These are phyloP conservation scores for Tolypeutes matacus DNA, from an alignment of 2,797 vertebrate genomes.

Conservation along the genomic window DNA sequence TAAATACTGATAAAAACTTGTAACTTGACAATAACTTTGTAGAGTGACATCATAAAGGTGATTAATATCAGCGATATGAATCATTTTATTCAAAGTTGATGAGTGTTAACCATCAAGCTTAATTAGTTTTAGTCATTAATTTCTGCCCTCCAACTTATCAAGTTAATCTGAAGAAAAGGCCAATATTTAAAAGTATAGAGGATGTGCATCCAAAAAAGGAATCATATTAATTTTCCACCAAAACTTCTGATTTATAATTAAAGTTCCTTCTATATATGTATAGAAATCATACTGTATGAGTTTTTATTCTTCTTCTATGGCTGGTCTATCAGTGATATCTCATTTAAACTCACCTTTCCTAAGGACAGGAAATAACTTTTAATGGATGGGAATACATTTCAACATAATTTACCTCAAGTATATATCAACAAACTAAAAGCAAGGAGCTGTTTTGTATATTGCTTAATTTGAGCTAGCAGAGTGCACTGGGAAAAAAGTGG, in stretches of 20 bases:
- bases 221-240: background rate
- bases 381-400: slow-evolving; percentile 34
- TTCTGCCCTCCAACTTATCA: background rate
- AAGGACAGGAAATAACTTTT: slow-evolving; percentile 22
- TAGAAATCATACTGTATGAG: slow-evolving; percentile 2
- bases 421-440: slow-evolving; percentile 44
- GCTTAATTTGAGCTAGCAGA: background rate
- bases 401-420: background rate
- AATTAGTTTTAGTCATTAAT: slow-evolving; percentile 36
- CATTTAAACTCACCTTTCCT: background rate
- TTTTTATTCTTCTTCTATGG: background rate
- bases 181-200: background rate
- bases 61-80: background rate
- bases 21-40: slow-evolving; percentile 22
- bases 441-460: background rate
- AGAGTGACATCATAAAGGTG: background rate
- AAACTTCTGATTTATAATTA: background rate
- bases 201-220: background rate
- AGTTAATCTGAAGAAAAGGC: slow-evolving; percentile 46
- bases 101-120: background rate
- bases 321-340: background rate
- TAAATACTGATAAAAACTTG: background rate
- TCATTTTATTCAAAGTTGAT: background rate
- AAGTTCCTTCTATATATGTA: background rate
- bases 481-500: background rate